Evolutionary conservation across 2,888 invertebrate species (phyloP).

Genomic region (Macropis europaea): DNA sequence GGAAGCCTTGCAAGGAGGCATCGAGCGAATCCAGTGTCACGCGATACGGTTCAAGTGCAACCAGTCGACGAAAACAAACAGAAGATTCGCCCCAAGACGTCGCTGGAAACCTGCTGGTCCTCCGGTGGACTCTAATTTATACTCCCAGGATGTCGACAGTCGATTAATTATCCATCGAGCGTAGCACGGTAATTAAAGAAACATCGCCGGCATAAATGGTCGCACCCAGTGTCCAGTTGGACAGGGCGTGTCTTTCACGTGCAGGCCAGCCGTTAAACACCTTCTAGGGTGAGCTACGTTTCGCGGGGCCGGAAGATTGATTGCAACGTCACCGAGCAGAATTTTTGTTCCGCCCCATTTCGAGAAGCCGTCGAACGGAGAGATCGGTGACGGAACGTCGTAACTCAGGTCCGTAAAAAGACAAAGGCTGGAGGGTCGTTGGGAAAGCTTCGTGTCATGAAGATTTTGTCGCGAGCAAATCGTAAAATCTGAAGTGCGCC

Average conservation of each 20-base stretch:
- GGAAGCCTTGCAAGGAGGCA: constrained; percentile 36
- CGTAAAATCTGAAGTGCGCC: constrained; percentile 1
- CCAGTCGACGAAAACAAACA: constrained; percentile 18
- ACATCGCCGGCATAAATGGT: constrained; percentile 34
- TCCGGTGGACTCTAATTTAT: too few species aligned
- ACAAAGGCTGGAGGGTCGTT: neutral
- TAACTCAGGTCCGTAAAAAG: neutral
- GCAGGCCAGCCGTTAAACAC: constrained; percentile 36
- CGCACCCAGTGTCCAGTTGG: constrained; percentile 23
- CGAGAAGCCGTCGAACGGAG: neutral
- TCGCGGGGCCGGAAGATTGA: constrained; percentile 15
- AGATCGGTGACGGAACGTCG: neutral
- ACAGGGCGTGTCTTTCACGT: constrained; percentile 52
- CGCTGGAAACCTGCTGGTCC: too few species aligned
- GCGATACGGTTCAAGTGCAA: constrained; percentile 44
- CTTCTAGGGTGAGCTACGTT: neutral
- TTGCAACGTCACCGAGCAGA: neutral
- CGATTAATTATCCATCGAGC: constrained; percentile 10
- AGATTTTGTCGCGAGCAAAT: neutral
- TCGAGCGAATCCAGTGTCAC: constrained; percentile 10
- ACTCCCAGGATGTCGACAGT: too few species aligned
- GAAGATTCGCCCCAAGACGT: neutral
- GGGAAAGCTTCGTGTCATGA: neutral
- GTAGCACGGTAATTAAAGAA: constrained; percentile 37
- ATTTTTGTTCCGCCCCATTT: neutral